Percentiles rank a stretch among this genome's conserved stretches.
Evolutionary conservation across 2,113 vertebrate species (phyloP).

Genomic region (Leucopsar rothschildi): DNA sequence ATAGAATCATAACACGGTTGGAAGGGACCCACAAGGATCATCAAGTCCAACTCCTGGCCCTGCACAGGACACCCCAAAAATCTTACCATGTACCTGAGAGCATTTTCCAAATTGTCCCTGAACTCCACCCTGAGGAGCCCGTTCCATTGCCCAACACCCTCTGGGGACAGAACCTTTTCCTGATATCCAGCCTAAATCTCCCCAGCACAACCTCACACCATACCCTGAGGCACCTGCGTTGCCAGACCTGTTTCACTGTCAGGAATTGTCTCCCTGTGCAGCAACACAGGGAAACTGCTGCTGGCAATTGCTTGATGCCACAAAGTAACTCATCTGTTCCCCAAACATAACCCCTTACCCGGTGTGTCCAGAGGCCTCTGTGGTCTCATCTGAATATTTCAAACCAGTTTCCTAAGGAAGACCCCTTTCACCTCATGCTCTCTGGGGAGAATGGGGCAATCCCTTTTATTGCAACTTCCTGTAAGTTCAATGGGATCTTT

Average conservation of each 20-base stretch:
- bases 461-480: background rate
- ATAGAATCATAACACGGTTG: background rate
- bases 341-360: background rate
- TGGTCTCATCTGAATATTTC: background rate
- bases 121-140: background rate
- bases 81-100: background rate
- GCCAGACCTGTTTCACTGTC: background rate
- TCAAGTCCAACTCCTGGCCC: background rate
- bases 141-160: background rate
- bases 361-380: background rate
- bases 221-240: background rate
- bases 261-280: background rate
- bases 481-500: background rate
- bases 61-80: background rate
- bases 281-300: background rate
- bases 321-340: background rate
- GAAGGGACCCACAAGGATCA: background rate
- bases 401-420: background rate
- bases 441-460: background rate
- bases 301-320: background rate
- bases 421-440: rapidly evolving
- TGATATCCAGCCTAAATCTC: background rate
- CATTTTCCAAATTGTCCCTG: background rate
- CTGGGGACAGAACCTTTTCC: background rate
- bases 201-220: background rate